Evolutionary conservation across 2,797 vertebrate genomes (phyloP).

Genomic region (Acanthurus leucopareius): DNA sequence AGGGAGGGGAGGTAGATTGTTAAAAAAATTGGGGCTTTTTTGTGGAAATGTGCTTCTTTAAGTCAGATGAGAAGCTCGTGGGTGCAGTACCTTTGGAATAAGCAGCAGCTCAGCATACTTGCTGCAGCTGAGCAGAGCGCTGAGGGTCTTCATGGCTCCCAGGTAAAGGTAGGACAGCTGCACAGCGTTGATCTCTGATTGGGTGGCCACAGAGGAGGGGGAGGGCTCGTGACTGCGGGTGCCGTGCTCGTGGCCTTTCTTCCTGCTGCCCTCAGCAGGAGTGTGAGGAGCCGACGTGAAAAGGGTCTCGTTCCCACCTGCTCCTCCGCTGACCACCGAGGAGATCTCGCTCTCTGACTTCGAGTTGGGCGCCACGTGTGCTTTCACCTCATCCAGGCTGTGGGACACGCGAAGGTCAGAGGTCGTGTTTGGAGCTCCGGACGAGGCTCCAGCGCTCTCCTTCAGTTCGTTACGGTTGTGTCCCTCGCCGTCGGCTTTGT

Average conservation of each 20-base stretch:
- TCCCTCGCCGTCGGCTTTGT: slow-evolving; percentile 74
- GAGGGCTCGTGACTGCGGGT: slow-evolving; percentile 85
- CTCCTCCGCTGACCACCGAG: slow-evolving; percentile 82
- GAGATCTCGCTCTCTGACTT: slow-evolving; percentile 91
- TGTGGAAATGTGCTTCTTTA: not conserved
- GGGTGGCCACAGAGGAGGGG: slow-evolving; percentile 55
- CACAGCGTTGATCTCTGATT: slow-evolving; percentile 94
- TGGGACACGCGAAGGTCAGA: slow-evolving; percentile 87
- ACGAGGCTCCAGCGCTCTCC: slow-evolving; percentile 25
- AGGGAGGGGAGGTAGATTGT: not conserved
- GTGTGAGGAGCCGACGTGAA: slow-evolving; percentile 75
- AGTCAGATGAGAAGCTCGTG: not conserved
- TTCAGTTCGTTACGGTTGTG: slow-evolving; percentile 84
- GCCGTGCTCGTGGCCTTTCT: slow-evolving; percentile 91
- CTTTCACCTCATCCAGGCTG: slow-evolving; percentile 90
- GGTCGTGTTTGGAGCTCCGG: not conserved
- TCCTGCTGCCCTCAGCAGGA: slow-evolving; percentile 85
- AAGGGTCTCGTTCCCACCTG: slow-evolving; percentile 69
- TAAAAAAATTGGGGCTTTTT: not conserved
- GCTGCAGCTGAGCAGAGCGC: slow-evolving; percentile 96
- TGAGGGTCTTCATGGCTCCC: slow-evolving; percentile 97
- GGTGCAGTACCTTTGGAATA: slow-evolving; percentile 91
- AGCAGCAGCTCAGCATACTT: slow-evolving; percentile 97
- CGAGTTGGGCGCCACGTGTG: slow-evolving; percentile 82
- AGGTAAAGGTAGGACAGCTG: slow-evolving; percentile 97